Evolutionary conservation across 2,888 invertebrate species (phyloP).

Genomic region (Philonicus albiceps): DNA sequence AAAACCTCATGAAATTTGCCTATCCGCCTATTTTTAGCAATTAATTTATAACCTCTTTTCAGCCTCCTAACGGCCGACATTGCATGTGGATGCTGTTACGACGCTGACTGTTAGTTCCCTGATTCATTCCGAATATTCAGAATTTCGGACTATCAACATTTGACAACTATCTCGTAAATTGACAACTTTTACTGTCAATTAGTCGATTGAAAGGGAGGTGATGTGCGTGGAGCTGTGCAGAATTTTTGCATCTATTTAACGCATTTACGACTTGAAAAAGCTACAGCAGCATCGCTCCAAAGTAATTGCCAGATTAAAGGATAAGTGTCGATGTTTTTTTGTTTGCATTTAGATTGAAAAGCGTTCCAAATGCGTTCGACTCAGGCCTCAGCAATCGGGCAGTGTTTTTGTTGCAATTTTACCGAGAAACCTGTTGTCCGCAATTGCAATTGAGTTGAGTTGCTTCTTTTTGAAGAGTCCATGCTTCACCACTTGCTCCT

Average conservation of each 20-base stretch:
- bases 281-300: background rate
- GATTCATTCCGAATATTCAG: background rate
- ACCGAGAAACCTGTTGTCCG: slow-evolving; percentile 12
- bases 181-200: background rate
- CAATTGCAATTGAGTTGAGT: slow-evolving; percentile 11
- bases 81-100: background rate
- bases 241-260: background rate
- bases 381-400: no score
- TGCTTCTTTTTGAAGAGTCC: background rate
- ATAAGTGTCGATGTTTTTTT: background rate
- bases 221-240: background rate
- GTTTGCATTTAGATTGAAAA: background rate
- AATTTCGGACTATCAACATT: background rate
- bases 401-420: slow-evolving; percentile 13
- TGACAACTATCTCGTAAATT: background rate
- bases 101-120: background rate
- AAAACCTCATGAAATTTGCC: no score
- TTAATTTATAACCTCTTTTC: no score
- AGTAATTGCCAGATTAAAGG: background rate
- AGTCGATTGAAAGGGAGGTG: background rate
- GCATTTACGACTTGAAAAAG: background rate
- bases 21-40: no score
- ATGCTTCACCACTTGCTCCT: background rate
- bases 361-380: background rate
- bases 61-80: background rate